phyloP scores from a whole-genome alignment of 2,888 invertebrate species.

The Bombyx huttoni region DNA sequence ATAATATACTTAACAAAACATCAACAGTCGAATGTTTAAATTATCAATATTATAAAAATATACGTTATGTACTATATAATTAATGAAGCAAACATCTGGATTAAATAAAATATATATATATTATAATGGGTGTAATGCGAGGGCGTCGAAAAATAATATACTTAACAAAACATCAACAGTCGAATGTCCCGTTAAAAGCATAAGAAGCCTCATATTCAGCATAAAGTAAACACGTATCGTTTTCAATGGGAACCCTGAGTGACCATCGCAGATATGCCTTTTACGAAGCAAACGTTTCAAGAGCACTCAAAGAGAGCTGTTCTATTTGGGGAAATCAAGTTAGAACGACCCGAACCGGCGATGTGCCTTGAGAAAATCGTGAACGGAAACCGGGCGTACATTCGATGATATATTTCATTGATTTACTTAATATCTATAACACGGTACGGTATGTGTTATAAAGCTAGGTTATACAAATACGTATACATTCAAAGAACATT shows the following conservation, averaged over 20 bases:
- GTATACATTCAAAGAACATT: too few species aligned
- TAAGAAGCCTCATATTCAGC: not conserved
- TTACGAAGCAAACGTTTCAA: conserved; percentile 38
- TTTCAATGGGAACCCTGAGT: conserved; percentile 30
- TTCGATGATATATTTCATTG: not conserved
- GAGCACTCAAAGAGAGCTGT: conserved; percentile 55
- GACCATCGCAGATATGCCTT: conserved; percentile 38
- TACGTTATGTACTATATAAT: too few species aligned
- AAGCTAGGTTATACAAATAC: too few species aligned
- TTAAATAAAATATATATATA: too few species aligned
- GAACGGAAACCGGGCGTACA: not conserved
- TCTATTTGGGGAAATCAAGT: conserved; percentile 64
- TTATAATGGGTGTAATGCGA: too few species aligned
- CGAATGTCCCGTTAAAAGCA: not conserved
- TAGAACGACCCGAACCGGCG: conserved; percentile 9
- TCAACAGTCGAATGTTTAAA: not conserved
- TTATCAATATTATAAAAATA: too few species aligned
- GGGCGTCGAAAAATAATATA: too few species aligned
- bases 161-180: not conserved
- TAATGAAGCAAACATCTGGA: too few species aligned
- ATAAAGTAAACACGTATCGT: conserved; percentile 7
- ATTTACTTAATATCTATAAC: too few species aligned
- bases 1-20: too few species aligned
- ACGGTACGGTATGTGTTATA: too few species aligned
- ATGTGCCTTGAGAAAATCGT: not conserved